Evolutionary conservation across 2,888 invertebrate species (phyloP).

Genomic region (Callyntrura sp.): DNA sequence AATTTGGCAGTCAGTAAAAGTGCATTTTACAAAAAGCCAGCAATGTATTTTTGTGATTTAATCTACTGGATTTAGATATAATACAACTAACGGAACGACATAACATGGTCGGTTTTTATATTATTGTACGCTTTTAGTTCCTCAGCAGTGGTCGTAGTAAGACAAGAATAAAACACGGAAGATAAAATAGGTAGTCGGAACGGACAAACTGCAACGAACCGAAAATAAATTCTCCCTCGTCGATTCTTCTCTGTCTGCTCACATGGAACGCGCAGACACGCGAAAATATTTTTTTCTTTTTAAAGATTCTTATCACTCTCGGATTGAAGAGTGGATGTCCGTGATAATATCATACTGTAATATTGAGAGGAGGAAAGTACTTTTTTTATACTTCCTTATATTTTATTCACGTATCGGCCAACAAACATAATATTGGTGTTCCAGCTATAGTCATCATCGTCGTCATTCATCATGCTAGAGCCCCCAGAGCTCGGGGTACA

Average conservation of each 20-base stretch:
- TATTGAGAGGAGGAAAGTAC: not conserved
- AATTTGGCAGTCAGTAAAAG: not conserved
- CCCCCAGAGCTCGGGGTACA: not conserved
- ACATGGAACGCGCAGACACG: constrained; percentile 37
- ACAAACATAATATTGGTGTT: no score
- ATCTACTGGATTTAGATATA: no score
- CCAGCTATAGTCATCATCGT: constrained; percentile 8
- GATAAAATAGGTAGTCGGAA: no score
- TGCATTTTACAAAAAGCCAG: not conserved
- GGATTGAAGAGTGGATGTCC: constrained; percentile 2
- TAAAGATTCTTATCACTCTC: constrained; percentile 37
- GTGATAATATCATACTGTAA: not conserved
- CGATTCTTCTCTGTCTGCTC: not conserved
- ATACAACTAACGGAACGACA: no score
- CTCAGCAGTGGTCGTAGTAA: not conserved
- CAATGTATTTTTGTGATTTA: no score
- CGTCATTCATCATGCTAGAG: not conserved
- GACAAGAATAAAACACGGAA: constrained; percentile 21
- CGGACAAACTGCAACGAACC: not conserved
- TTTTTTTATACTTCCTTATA: not conserved
- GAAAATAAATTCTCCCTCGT: not conserved
- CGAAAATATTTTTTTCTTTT: constrained; percentile 42
- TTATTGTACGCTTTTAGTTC: no score
- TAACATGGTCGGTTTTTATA: no score
- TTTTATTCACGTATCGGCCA: constrained; percentile 10